These are phyloP conservation scores for Lateolabrax maculatus DNA, from an alignment of 2,797 vertebrate species.

Conservation along the genomic window DNA sequence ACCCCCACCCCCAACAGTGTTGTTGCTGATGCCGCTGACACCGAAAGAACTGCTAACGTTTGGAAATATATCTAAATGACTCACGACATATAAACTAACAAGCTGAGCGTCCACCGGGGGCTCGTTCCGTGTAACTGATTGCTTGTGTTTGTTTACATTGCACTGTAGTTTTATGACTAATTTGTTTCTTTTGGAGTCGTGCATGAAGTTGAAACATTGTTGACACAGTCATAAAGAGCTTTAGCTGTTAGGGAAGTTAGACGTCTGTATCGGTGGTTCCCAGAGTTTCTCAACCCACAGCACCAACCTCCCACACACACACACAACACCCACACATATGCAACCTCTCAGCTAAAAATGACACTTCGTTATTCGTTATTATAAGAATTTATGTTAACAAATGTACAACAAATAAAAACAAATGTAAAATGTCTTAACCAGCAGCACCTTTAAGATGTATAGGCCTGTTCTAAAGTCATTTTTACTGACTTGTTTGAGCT, in stretches of 20 bases:
- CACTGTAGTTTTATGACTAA: neutral
- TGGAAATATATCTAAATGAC: neutral
- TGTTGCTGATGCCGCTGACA: neutral
- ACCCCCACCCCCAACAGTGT: neutral
- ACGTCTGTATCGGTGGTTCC: neutral
- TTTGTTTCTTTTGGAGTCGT: neutral
- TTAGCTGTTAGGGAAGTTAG: neutral
- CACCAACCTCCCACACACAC: neutral
- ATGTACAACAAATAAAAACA: neutral
- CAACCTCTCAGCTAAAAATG: neutral
- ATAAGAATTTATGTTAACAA: neutral
- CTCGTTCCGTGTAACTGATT: neutral
- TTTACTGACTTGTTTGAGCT: neutral
- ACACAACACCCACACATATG: too few species aligned
- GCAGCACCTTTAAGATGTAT: neutral
- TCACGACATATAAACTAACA: neutral
- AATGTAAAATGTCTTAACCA: neutral
- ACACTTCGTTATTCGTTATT: neutral
- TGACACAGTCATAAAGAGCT: neutral
- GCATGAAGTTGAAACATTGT: neutral
- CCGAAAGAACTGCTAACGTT: neutral
- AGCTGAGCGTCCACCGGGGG: neutral
- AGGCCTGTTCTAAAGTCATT: neutral
- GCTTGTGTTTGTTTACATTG: slow-evolving; percentile 13
- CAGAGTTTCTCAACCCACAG: neutral